These are phyloP conservation scores for Melanotaenia nigrans DNA, from an alignment of 2,797 vertebrate genomes.

Conservation along the genomic window DNA sequence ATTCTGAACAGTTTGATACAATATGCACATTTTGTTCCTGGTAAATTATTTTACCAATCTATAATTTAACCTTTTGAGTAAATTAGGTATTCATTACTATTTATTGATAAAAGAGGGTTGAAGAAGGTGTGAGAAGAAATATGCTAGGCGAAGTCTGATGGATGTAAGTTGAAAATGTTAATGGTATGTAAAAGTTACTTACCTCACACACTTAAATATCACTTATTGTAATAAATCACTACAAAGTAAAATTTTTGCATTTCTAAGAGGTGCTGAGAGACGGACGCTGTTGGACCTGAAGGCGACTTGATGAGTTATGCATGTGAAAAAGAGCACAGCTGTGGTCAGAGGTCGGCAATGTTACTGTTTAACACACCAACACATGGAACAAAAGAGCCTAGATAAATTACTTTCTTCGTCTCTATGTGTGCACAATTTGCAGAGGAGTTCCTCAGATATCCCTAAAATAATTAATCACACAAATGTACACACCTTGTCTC, in stretches of 20 bases:
- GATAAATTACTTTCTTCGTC: slow-evolving; percentile 60
- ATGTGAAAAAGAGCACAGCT: slow-evolving; percentile 38
- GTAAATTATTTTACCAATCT: background rate
- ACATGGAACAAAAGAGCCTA: slow-evolving; percentile 51
- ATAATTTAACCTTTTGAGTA: background rate
- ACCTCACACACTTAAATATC: slow-evolving; percentile 64
- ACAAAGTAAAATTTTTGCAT: slow-evolving; percentile 38
- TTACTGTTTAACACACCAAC: slow-evolving; percentile 68
- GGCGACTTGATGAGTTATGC: slow-evolving; percentile 67
- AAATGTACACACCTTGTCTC: slow-evolving; percentile 44
- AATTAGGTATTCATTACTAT: too few relatives aligned
- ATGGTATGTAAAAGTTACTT: slow-evolving; percentile 35
- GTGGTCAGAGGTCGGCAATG: slow-evolving; percentile 65
- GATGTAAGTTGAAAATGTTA: slow-evolving; percentile 37
- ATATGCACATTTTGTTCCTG: background rate
- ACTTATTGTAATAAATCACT: slow-evolving; percentile 59
- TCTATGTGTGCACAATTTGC: slow-evolving; percentile 41
- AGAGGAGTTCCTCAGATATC: slow-evolving; percentile 55
- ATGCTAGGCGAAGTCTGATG: background rate
- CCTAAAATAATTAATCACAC: slow-evolving; percentile 65
- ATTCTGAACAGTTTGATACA: background rate
- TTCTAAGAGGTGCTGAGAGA: slow-evolving; percentile 60
- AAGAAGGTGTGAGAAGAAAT: background rate
- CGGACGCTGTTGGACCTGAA: slow-evolving; percentile 58
- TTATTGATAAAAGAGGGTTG: slow-evolving; percentile 2